Percentiles rank a stretch among this genome's conserved stretches.
These are phyloP conservation scores for Eptesicus fuscus DNA, from an alignment of 2,113 vertebrate species.

Conservation along the genomic window DNA sequence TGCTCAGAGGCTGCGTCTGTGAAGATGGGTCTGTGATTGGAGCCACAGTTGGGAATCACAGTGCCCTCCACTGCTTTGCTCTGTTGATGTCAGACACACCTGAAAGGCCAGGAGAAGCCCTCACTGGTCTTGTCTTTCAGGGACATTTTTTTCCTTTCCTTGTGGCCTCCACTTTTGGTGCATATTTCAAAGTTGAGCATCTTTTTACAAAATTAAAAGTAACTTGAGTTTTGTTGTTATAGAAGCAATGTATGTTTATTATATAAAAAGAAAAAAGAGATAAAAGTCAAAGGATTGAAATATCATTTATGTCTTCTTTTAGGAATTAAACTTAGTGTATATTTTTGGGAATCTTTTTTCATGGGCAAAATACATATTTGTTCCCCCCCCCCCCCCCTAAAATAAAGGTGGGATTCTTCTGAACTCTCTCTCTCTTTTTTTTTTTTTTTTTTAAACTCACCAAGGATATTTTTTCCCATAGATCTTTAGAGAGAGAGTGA, in stretches of 20 bases:
- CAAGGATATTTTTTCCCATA: too few relatives aligned
- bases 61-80: not conserved
- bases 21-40: not conserved
- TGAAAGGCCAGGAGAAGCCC: not conserved
- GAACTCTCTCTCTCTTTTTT: not conserved
- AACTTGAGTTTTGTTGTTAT: not conserved
- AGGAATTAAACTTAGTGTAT: not conserved
- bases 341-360: constrained; percentile 20
- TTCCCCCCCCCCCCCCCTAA: not conserved
- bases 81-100: not conserved
- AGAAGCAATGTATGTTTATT: not conserved
- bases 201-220: constrained; percentile 42
- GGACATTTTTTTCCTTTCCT: not conserved
- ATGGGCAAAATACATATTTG: not conserved
- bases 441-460: too few relatives aligned
- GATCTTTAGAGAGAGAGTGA: too few relatives aligned
- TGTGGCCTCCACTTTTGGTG: not conserved
- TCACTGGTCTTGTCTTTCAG: not conserved
- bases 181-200: constrained; percentile 17
- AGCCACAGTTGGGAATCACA: not conserved
- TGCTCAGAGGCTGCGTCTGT: not conserved
- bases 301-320: not conserved
- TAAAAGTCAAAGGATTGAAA: not conserved
- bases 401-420: not conserved
- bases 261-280: not conserved